Base-by-base conservation (phyloP, 2,113 vertebrate genomes). In the Malurus melanocephalus region DNA sequence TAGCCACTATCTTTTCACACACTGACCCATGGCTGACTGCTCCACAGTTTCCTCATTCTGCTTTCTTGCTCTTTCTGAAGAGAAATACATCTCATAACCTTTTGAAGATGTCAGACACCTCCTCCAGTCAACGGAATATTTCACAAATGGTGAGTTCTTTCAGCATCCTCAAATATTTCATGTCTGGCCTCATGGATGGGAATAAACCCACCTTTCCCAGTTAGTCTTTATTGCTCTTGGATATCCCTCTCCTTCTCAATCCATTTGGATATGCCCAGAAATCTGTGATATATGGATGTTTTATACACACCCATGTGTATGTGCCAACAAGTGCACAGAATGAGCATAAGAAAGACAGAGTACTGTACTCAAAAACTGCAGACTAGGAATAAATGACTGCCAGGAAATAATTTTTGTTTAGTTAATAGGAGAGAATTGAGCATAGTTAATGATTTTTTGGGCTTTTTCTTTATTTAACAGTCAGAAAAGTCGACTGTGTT, bases 401-500 rank as follows among this genome's bases (percentile, higher is more conserved):
- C 11, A 53, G 62, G 28, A 55, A 78, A 77, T 61, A n/a, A n/a
- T 87, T 80, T 80, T 74, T 57, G 42, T 45, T 73, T 79, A 52
- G 49, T 66, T 30, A 59, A 15, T 35, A 45, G 20, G 12, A 76
- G 22, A 28, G 27, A 66, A 80, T 22, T 77, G 2, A 59, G 7
- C 13, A 19, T 61, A 56, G 4, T 27, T 87, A 62, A 75, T 66
- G 12, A 28, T 33, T 0, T 84, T 51, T 66, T 32, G 16, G 13
- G 38, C 10, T 61, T 53, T 52, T 93, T 64, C 27, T 85, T 91
- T 91, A 24, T 87, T 91, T 75, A 79, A 60, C 21, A 94, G 61
- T 77, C 16, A 89, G 56, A 93, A 95, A 85, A 32, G 21, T 48
- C 79, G 83, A 90, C 51, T 91, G 59, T 69, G 21, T 40, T 95